Conservation (phyloP, 2,797 vertebrate genomes). For the Luscinia megarhynchos region DNA sequence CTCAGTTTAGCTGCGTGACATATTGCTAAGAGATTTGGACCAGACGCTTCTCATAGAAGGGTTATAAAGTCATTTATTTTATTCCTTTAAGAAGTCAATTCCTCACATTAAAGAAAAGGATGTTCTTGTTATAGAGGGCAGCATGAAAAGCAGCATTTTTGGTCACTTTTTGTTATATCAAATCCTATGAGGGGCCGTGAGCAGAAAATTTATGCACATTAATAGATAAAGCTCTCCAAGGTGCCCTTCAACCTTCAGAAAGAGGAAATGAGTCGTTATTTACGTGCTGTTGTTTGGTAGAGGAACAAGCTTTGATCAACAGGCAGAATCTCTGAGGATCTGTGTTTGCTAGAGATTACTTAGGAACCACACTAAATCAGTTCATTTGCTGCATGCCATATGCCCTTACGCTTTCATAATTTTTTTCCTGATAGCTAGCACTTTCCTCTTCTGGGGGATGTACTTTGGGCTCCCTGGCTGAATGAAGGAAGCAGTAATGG, state of each 20-base stretch:
- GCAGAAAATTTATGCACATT: not conserved
- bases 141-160: not conserved
- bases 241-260: conserved; percentile 3
- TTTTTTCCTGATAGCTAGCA: not conserved
- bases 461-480: not conserved
- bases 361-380: not conserved
- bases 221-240: not conserved
- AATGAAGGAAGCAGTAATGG: not conserved
- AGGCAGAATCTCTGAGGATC: not conserved
- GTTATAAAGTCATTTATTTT: not conserved
- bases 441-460: not conserved
- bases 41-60: not conserved
- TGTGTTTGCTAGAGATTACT: conserved; percentile 2
- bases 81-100: not conserved
- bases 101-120: not conserved
- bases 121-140: not conserved
- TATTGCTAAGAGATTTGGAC: not conserved
- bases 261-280: not conserved
- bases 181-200: not conserved
- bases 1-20: not conserved
- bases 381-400: not conserved
- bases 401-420: not conserved
- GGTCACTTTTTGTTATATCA: not conserved
- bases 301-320: conserved; percentile 2
- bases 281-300: not conserved